Evolutionary conservation across 1,140 invertebrate genomes (phyloP).

Genomic region (Archegozetes longisetosus): DNA sequence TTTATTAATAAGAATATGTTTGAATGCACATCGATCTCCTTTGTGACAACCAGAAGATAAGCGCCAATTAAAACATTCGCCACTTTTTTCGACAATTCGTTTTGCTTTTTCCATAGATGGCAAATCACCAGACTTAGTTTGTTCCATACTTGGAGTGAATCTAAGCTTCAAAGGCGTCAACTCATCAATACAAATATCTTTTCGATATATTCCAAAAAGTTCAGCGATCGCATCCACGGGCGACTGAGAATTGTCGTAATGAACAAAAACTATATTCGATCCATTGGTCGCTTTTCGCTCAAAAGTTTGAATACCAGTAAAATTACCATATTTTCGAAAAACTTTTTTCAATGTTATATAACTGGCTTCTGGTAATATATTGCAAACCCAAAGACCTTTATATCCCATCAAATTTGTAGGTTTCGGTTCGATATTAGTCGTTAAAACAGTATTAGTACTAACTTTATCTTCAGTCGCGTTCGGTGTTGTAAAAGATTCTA

Average conservation of each 20-base stretch:
- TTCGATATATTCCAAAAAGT: not conserved
- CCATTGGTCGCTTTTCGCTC: constrained; percentile 11
- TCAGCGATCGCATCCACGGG: constrained; percentile 7
- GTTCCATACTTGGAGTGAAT: constrained; percentile 13
- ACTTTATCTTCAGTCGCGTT: not conserved
- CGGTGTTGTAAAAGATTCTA: not conserved
- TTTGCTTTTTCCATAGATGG: constrained; percentile 9
- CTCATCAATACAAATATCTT: constrained; percentile 6
- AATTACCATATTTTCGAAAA: constrained; percentile 9
- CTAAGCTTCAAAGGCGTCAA: constrained; percentile 5
- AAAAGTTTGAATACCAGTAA: constrained; percentile 14
- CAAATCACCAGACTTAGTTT: constrained; percentile 3
- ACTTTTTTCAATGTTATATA: not conserved
- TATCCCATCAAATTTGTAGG: constrained; percentile 12
- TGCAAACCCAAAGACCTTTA: constrained; percentile 14
- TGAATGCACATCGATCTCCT: constrained; percentile 1
- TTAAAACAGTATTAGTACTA: not conserved
- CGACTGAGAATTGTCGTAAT: constrained; percentile 8
- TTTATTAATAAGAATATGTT: constrained; percentile 10
- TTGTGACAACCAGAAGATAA: constrained; percentile 9
- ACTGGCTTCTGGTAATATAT: constrained; percentile 5
- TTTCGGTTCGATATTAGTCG: not conserved
- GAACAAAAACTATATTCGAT: constrained; percentile 12
- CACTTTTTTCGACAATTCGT: constrained; percentile 7
- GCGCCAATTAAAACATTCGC: constrained; percentile 14